Conservation (phyloP, 2,888 invertebrate genomes). For the Rhogogaster chlorosoma region DNA sequence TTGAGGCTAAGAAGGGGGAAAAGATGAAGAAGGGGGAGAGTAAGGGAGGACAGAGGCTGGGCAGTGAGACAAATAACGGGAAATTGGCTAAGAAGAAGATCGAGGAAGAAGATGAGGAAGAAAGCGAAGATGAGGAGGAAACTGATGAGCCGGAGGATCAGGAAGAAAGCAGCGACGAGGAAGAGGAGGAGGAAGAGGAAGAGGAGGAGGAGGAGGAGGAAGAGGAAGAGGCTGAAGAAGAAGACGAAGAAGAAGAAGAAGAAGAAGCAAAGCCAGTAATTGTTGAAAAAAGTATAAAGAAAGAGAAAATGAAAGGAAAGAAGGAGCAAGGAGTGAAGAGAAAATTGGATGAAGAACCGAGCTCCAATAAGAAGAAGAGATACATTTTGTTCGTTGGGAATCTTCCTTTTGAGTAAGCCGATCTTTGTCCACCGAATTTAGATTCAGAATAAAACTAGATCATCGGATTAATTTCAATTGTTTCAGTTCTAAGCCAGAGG, state of each 20-base stretch:
- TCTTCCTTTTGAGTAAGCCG: slow-evolving; percentile 74
- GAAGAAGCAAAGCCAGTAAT: slow-evolving; percentile 16
- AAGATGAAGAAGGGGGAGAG: background rate
- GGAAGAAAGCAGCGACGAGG: slow-evolving; percentile 48
- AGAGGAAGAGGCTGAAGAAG: slow-evolving; percentile 41
- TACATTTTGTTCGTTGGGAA: slow-evolving; percentile 79
- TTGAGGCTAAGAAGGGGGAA: background rate
- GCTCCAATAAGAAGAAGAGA: slow-evolving; percentile 66
- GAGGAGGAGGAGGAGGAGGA: slow-evolving; percentile 41
- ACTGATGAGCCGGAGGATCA: slow-evolving; percentile 49
- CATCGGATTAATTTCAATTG: background rate
- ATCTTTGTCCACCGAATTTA: background rate
- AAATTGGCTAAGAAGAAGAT: background rate
- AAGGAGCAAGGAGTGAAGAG: slow-evolving; percentile 1
- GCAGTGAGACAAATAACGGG: background rate
- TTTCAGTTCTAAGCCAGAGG: slow-evolving; percentile 71
- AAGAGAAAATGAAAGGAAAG: background rate
- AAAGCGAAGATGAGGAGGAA: slow-evolving; percentile 50
- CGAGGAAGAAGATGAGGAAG: slow-evolving; percentile 33
- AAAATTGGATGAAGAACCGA: slow-evolving; percentile 39
- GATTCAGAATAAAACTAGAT: background rate
- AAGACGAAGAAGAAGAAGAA: slow-evolving; percentile 5
- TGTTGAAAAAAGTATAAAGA: slow-evolving; percentile 42
- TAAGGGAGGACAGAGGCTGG: background rate
- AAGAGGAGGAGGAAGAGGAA: slow-evolving; percentile 49